Base-by-base conservation (phyloP, 2,113 vertebrate species). In the Sinocyclocheilus rhinocerous region DNA sequence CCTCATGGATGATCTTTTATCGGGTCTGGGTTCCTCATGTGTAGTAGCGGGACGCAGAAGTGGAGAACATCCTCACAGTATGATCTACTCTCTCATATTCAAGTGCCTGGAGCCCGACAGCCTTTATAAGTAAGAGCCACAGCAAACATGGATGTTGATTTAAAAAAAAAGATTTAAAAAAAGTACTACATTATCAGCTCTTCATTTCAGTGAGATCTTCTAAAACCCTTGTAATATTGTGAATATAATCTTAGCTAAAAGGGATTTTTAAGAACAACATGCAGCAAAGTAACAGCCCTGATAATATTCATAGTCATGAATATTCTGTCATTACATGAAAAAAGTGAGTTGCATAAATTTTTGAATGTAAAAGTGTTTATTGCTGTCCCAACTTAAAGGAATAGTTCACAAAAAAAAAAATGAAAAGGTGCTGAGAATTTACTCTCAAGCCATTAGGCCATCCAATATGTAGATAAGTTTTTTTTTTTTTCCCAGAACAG, bases 81-180 rank as follows among this genome's bases (percentile, higher is more conserved):
- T 93, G 89, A 91, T 99, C 86, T 99, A 99, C 84, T 97, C 98
- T 0, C 96, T 99, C 91, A 97, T 99, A 93, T 99, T 99, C 95
- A 99, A 99, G 96, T 99, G 98, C 93, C 95, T 99, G 95, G 98
- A 99, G 89, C 96, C 98, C 0, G 98, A 99, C 88, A 97, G 97
- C 93, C 96, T 99, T 86, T 99, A 99, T 95, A 99, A 97, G 98
- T 99, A 96, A 98, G 85, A 72, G 1, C 6, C 79, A 67, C 79
- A 48, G 61, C 33, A 42, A 61, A 4, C 0, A 59, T n/a, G 20
- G 3, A 61, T 61, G 57, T 59, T 59, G 4, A 55, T 55, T 50
- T 1, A 16, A 52, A 52, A 7, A 57, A 57, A 57, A 16, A 55
- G 0, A 6, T 3, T 52, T 29, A 0, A 29, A 29, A 29, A 9